These are phyloP conservation scores for Gnatocerus cornutus DNA, from an alignment of 2,888 invertebrate genomes.

Conservation along the genomic window DNA sequence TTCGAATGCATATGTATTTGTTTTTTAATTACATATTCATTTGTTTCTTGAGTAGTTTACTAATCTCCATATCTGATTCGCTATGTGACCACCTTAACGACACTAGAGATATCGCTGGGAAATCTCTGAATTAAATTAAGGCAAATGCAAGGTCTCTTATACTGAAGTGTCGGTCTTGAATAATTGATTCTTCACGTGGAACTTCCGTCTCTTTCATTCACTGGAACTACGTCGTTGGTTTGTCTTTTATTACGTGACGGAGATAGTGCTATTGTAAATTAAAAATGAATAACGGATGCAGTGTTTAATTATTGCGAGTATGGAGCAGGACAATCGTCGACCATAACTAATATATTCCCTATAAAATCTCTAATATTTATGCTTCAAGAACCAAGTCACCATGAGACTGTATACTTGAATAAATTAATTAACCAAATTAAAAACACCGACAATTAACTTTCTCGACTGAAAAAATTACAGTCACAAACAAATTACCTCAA, in stretches of 20 bases:
- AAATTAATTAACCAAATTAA: slow-evolving; percentile 55
- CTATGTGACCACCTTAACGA: slow-evolving; percentile 68
- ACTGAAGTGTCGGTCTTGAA: slow-evolving; percentile 61
- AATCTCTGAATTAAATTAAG: slow-evolving; percentile 67
- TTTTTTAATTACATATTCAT: slow-evolving; percentile 67
- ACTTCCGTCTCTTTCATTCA: slow-evolving; percentile 56
- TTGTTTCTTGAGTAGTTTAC: slow-evolving; percentile 66
- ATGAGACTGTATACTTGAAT: slow-evolving; percentile 61
- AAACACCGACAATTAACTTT: slow-evolving; percentile 48
- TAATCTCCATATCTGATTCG: slow-evolving; percentile 68
- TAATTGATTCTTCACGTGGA: slow-evolving; percentile 60
- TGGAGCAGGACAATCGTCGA: slow-evolving; percentile 65
- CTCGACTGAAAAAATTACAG: slow-evolving; percentile 26
- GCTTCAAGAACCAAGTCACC: slow-evolving; percentile 64
- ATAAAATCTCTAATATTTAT: slow-evolving; percentile 66
- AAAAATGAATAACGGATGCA: slow-evolving; percentile 65
- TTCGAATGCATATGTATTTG: slow-evolving; percentile 66
- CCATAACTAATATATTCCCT: slow-evolving; percentile 68
- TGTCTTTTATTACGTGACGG: slow-evolving; percentile 45
- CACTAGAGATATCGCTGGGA: slow-evolving; percentile 67
- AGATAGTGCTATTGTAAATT: slow-evolving; percentile 59
- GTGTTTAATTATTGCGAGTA: slow-evolving; percentile 66
- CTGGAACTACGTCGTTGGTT: slow-evolving; percentile 17
- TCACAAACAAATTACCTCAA: slow-evolving; percentile 27
- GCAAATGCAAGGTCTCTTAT: slow-evolving; percentile 66